Conservation (phyloP, 2,113 vertebrate species). For the Silurus meridionalis region DNA sequence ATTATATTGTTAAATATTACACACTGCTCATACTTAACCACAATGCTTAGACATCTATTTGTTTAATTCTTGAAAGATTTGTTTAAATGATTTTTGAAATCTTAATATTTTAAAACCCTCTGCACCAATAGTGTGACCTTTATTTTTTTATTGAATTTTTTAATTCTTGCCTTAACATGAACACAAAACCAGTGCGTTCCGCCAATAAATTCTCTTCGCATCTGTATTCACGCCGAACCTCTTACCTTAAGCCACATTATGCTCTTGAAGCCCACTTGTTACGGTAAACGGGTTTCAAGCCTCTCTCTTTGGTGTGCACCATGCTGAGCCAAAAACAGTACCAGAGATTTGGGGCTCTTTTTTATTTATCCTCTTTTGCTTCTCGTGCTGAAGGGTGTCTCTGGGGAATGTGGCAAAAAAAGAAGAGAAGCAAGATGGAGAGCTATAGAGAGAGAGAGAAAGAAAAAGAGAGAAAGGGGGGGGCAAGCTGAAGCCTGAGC, state of each 20-base stretch:
- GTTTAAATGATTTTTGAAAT: no score
- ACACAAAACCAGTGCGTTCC: no score
- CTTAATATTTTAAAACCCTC: no score
- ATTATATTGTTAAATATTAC: no score
- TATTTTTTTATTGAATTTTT: background rate
- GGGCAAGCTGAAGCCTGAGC: background rate
- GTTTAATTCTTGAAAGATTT: no score
- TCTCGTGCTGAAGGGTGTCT: constrained; percentile 67
- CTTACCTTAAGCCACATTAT: background rate
- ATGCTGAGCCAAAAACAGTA: constrained; percentile 26
- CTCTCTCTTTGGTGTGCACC: constrained; percentile 23
- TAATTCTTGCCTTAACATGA: background rate
- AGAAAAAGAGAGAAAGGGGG: background rate
- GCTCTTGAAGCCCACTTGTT: constrained; percentile 19
- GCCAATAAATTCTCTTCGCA: background rate
- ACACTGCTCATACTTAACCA: no score
- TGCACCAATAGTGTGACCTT: background rate
- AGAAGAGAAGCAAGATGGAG: background rate
- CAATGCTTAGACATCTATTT: no score
- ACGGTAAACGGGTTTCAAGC: constrained; percentile 28
- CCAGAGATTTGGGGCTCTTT: constrained; percentile 26
- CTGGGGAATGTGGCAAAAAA: constrained; percentile 58
- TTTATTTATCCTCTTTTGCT: constrained; percentile 42
- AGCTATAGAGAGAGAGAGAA: background rate
- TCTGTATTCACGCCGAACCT: background rate